phyloP scores from a whole-genome alignment of 2,888 invertebrate genomes.

The Apamea crenata region DNA sequence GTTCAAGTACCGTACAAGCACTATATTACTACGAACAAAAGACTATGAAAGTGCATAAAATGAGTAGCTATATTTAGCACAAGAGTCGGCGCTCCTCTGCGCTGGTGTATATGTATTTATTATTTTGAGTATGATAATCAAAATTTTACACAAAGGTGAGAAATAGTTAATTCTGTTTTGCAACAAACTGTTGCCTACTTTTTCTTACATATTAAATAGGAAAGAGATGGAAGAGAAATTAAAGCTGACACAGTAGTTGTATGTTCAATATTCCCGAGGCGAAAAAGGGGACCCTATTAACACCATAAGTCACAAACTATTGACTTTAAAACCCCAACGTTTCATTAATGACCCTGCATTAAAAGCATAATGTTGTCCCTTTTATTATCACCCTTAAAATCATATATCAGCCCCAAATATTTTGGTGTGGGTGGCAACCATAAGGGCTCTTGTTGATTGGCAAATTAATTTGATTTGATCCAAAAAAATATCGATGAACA shows the following conservation, averaged over 20 bases:
- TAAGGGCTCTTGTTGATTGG: conserved; percentile 8
- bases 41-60: conserved; percentile 1
- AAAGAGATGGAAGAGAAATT: neutral
- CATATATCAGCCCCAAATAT: conserved; percentile 42
- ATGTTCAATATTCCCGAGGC: conserved; percentile 9
- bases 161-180: conserved; percentile 14
- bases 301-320: conserved; percentile 51
- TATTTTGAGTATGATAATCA: too few relatives aligned
- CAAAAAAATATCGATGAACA: neutral
- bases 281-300: conserved; percentile 41
- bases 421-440: conserved; percentile 6
- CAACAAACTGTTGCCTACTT: neutral
- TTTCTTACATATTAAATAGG: neutral
- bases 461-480: neutral
- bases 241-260: neutral
- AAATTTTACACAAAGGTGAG: conserved; percentile 7
- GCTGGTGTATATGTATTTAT: too few relatives aligned
- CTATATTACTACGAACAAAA: conserved; percentile 28
- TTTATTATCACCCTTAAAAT: conserved; percentile 47
- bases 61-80: neutral
- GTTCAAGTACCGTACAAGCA: neutral
- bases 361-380: conserved; percentile 40
- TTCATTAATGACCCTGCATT: conserved; percentile 49
- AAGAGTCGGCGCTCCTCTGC: neutral
- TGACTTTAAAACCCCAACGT: conserved; percentile 43